A percentile compares a stretch with the other conserved stretches of the same genome.
Conservation (phyloP, 2,888 invertebrate genomes). For the Idaea dimidiata region DNA sequence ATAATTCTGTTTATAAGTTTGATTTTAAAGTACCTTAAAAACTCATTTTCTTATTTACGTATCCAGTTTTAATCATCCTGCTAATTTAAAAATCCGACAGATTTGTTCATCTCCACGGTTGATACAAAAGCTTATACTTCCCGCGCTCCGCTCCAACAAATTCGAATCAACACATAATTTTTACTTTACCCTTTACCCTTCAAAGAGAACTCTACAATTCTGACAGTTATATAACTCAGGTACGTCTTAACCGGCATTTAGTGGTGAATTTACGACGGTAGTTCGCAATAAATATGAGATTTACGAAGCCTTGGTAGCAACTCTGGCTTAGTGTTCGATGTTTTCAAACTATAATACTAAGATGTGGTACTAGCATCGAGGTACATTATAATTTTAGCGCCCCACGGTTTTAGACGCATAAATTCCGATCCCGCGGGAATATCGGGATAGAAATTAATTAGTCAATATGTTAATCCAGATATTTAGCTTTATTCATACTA, state of each 20-base stretch:
- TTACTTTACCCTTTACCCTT: background rate
- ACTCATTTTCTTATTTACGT: too few species aligned
- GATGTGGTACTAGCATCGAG: background rate
- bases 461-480: too few species aligned
- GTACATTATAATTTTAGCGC: too few species aligned
- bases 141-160: background rate
- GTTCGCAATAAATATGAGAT: conserved; percentile 1
- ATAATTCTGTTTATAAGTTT: too few species aligned
- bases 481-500: too few species aligned
- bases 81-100: too few species aligned
- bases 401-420: too few species aligned
- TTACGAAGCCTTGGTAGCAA: background rate
- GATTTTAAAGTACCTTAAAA: too few species aligned
- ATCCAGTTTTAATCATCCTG: too few species aligned
- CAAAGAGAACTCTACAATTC: background rate
- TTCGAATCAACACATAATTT: background rate
- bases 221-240: background rate
- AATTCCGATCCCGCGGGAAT: too few species aligned
- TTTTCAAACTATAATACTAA: background rate
- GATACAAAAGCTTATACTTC: background rate
- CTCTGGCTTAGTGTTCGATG: background rate
- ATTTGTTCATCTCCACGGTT: background rate
- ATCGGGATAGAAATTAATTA: too few species aligned
- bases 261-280: background rate
- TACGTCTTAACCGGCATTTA: background rate